phyloP scores from a whole-genome alignment of 2,888 invertebrate genomes.

The Saturnia pavonia region DNA sequence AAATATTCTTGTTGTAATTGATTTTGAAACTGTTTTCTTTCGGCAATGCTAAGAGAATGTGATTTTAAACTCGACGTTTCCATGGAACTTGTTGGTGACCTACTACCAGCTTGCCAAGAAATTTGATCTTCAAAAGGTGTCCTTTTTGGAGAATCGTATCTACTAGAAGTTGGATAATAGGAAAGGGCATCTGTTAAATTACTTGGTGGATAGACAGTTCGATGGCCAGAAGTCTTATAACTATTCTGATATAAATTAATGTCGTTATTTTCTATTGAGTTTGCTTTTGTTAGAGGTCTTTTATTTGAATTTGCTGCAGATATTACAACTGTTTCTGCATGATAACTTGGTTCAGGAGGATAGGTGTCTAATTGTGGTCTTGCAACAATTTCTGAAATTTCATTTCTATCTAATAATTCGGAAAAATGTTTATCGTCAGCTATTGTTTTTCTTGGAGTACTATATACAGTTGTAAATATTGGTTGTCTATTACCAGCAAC shows the following conservation, averaged over 20 bases:
- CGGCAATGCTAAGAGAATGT: constrained; percentile 80
- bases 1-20: constrained; percentile 80
- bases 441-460: constrained; percentile 84
- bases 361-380: constrained; percentile 68
- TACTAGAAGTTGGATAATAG: constrained; percentile 88
- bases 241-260: constrained; percentile 83
- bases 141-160: constrained; percentile 81
- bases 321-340: constrained; percentile 80
- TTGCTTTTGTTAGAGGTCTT: constrained; percentile 81
- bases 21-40: constrained; percentile 80
- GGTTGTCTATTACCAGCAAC: constrained; percentile 88
- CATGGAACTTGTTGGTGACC: constrained; percentile 84
- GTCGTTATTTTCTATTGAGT: constrained; percentile 79
- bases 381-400: constrained; percentile 66
- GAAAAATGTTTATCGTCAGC: constrained; percentile 85
- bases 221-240: constrained; percentile 84
- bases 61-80: constrained; percentile 80
- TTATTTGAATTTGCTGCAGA: constrained; percentile 64
- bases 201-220: constrained; percentile 86
- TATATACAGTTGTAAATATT: constrained; percentile 88
- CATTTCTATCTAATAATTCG: constrained; percentile 84
- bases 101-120: constrained; percentile 82
- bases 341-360: constrained; percentile 81
- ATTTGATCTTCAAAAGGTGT: constrained; percentile 83
- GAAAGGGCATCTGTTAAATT: constrained; percentile 90